phyloP scores from a whole-genome alignment of 1,140 invertebrate species.

The Atta texana region DNA sequence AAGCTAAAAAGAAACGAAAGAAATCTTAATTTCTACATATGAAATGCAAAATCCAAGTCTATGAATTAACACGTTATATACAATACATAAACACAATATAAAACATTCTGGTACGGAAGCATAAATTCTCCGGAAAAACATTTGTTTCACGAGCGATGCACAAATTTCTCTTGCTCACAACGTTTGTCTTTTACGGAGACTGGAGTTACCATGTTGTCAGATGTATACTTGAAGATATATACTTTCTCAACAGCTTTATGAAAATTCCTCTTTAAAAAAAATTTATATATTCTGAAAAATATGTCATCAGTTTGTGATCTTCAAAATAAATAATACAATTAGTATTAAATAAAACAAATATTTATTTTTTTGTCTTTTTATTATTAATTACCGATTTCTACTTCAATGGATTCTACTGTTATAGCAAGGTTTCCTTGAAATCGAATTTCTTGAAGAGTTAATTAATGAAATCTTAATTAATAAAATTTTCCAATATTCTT shows the following conservation, averaged over 20 bases:
- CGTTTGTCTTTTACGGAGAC: slow-evolving; percentile 39
- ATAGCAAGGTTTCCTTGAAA: neutral
- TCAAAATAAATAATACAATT: neutral
- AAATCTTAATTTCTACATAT: neutral
- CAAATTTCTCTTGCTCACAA: slow-evolving; percentile 43
- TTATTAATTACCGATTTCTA: neutral
- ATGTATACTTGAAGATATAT: slow-evolving; percentile 29
- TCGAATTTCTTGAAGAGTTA: neutral
- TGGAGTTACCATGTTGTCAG: slow-evolving; percentile 51
- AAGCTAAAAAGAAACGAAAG: neutral
- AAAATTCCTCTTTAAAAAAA: slow-evolving; percentile 36
- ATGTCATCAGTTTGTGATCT: neutral
- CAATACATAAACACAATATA: neutral
- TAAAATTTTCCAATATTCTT: neutral
- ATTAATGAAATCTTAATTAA: neutral
- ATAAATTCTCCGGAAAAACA: slow-evolving; percentile 32
- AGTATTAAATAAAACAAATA: neutral
- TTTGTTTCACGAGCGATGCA: slow-evolving; percentile 37
- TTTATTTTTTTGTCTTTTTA: neutral
- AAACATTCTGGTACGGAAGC: slow-evolving; percentile 16
- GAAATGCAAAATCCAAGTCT: neutral
- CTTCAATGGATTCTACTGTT: neutral
- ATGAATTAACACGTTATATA: neutral
- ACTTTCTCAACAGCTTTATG: slow-evolving; percentile 41
- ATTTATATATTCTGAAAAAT: slow-evolving; percentile 16